Evolutionary conservation across 2,797 vertebrate genomes (phyloP).

Genomic region (Hyperoplus lanceolatus): DNA sequence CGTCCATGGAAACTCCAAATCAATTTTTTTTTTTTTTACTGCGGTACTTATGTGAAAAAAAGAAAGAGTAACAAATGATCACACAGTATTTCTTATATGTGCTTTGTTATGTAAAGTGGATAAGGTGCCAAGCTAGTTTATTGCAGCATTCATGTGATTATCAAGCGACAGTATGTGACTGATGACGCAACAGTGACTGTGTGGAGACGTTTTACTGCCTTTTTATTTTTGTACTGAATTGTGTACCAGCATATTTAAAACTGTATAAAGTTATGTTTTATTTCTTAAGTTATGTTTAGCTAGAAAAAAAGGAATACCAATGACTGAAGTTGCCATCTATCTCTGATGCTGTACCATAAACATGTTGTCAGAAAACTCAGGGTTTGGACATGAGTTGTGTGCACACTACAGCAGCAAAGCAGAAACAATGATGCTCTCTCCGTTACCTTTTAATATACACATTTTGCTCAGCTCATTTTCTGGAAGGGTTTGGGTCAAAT

Average conservation of each 20-base stretch:
- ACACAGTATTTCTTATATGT: constrained; percentile 70
- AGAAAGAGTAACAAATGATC: constrained; percentile 39
- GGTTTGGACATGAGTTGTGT: constrained; percentile 42
- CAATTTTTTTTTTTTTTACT: constrained; percentile 31
- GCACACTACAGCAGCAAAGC: background rate
- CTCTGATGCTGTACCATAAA: constrained; percentile 75
- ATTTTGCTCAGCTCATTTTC: background rate
- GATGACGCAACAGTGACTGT: constrained; percentile 73
- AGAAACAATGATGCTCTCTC: background rate
- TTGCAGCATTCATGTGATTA: constrained; percentile 52
- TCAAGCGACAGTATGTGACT: constrained; percentile 67
- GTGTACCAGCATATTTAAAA: constrained; percentile 89
- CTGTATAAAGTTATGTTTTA: constrained; percentile 86
- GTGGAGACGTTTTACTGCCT: constrained; percentile 80
- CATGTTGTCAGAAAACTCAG: constrained; percentile 51
- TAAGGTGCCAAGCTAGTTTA: constrained; percentile 63
- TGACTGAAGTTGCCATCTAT: constrained; percentile 84
- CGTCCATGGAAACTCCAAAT: constrained; percentile 31
- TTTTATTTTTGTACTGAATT: constrained; percentile 90
- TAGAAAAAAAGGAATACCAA: constrained; percentile 83
- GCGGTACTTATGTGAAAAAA: constrained; percentile 43
- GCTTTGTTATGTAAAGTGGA: constrained; percentile 54
- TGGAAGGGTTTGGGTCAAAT: background rate
- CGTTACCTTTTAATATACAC: background rate
- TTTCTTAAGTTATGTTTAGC: constrained; percentile 88